Percentiles rank a stretch among this genome's conserved stretches.
These are phyloP conservation scores for Melieria picta DNA, from an alignment of 2,888 invertebrate species.

Conservation along the genomic window DNA sequence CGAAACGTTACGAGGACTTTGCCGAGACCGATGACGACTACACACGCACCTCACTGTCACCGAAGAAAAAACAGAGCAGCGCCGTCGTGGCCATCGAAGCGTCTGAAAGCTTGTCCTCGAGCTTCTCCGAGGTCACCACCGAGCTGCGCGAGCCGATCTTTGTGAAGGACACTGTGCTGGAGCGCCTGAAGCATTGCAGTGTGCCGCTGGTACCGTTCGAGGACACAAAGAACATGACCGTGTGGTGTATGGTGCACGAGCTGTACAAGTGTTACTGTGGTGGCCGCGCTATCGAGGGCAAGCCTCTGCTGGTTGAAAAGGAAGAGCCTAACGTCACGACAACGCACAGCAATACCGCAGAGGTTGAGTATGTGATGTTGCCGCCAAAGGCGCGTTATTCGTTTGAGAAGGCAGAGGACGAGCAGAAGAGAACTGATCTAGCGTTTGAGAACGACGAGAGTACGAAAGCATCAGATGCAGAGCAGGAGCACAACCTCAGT, in stretches of 20 bases:
- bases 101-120: constrained; percentile 27
- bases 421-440: neutral
- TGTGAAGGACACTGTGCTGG: constrained; percentile 51
- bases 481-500: constrained; percentile 12
- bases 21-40: constrained; percentile 55
- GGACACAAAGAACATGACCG: constrained; percentile 67
- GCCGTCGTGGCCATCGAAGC: constrained; percentile 36
- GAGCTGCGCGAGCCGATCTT: constrained; percentile 48
- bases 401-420: constrained; percentile 56
- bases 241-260: constrained; percentile 75
- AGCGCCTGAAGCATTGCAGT: constrained; percentile 56
- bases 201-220: constrained; percentile 57
- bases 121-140: constrained; percentile 29
- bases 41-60: constrained; percentile 34
- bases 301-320: constrained; percentile 56
- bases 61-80: constrained; percentile 38
- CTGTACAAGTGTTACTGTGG: constrained; percentile 75
- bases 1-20: constrained; percentile 72
- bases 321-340: constrained; percentile 46
- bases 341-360: constrained; percentile 35
- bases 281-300: constrained; percentile 60
- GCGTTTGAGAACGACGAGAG: too few species aligned
- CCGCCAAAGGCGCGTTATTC: constrained; percentile 55
- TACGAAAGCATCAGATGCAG: neutral
- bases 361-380: constrained; percentile 29